These are phyloP conservation scores for Thomomys bottae DNA, from an alignment of 2,113 vertebrate genomes.

Conservation along the genomic window DNA sequence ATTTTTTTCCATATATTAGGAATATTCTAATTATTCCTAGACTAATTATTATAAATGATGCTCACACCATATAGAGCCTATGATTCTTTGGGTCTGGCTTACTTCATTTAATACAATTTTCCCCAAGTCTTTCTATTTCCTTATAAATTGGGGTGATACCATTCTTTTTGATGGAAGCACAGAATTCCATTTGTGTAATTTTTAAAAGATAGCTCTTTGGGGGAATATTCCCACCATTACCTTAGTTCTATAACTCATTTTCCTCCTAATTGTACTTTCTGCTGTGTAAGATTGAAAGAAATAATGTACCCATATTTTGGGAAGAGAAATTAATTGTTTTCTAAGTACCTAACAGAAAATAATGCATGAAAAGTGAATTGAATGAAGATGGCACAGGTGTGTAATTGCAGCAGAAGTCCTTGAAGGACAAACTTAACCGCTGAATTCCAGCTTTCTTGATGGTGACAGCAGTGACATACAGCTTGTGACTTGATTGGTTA, in stretches of 20 bases:
- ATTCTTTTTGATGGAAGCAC: no score
- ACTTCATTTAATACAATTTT: no score
- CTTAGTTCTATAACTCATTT: background rate
- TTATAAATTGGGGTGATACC: no score
- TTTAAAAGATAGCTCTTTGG: background rate
- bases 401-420: slow-evolving; percentile 38
- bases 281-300: background rate
- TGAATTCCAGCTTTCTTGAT: slow-evolving; percentile 38
- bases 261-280: background rate
- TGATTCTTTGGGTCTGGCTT: no score
- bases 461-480: slow-evolving; percentile 54
- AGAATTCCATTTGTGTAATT: no score
- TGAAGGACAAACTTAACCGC: slow-evolving; percentile 57
- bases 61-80: no score
- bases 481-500: slow-evolving; percentile 60
- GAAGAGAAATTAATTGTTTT: background rate
- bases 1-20: no score
- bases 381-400: background rate
- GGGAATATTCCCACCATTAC: background rate
- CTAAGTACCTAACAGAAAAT: background rate
- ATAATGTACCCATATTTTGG: background rate
- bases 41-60: no score
- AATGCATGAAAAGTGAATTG: background rate
- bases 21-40: no score
- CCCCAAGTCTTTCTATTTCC: no score